Evolutionary conservation across 2,113 vertebrate species (phyloP).

Genomic region (Rissa tridactyla): DNA sequence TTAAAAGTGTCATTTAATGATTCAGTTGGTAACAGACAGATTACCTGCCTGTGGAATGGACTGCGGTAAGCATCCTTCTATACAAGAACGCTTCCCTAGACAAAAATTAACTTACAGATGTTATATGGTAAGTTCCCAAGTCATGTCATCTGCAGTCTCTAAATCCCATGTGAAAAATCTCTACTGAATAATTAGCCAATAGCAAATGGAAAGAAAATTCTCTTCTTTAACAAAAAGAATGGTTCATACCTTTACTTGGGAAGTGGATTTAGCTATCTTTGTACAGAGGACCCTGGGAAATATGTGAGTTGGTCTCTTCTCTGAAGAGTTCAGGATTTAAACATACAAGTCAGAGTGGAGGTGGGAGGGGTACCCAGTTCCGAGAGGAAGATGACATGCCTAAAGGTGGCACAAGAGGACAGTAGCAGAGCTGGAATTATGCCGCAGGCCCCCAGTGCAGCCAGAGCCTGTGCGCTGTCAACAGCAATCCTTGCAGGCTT

Average conservation of each 20-base stretch:
- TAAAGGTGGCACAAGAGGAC: constrained; percentile 12
- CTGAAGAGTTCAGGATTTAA: neutral
- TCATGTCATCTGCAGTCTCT: neutral
- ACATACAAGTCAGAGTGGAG: neutral
- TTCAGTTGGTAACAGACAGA: neutral
- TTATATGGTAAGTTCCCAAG: neutral
- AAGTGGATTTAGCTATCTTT: neutral
- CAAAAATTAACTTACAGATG: neutral
- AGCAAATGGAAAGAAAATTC: neutral
- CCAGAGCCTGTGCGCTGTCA: neutral
- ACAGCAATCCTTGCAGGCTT: neutral
- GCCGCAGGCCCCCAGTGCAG: neutral
- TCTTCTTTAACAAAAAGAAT: neutral
- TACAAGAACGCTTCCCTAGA: neutral
- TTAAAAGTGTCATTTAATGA: neutral
- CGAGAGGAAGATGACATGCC: neutral
- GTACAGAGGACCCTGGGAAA: neutral
- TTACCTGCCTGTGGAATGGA: neutral
- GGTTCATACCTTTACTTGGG: neutral
- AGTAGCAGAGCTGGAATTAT: neutral
- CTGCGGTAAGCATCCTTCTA: neutral
- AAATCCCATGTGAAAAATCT: neutral
- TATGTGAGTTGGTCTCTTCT: neutral
- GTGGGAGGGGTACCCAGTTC: neutral
- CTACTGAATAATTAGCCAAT: neutral